These are phyloP conservation scores for Drosophila sulfurigaster DNA, from an alignment of 1,140 invertebrate genomes.

Conservation along the genomic window DNA sequence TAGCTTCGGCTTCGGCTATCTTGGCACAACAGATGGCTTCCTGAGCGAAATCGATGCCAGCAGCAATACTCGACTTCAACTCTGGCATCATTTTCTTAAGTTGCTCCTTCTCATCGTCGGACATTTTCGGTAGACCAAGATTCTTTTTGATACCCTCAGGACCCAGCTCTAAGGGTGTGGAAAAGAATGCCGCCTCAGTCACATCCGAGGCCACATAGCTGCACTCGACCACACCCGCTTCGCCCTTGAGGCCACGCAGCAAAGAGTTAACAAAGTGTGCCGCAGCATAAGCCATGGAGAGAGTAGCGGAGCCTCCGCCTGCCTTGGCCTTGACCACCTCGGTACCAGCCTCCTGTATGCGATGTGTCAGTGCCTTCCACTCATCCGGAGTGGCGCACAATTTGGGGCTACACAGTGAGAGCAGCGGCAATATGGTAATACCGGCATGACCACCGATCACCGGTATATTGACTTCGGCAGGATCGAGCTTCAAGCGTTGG, in stretches of 20 bases:
- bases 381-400: constrained; percentile 89
- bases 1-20: background rate
- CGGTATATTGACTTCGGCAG: constrained; percentile 92
- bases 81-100: constrained; percentile 95
- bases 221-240: constrained; percentile 95
- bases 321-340: constrained; percentile 99
- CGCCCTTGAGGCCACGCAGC: constrained; percentile 92
- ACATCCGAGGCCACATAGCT: constrained; percentile 95
- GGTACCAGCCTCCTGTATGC: constrained; percentile 98
- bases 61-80: constrained; percentile 95
- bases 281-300: constrained; percentile 99
- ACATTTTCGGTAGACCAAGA: constrained; percentile 95
- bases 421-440: constrained; percentile 97
- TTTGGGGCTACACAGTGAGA: constrained; percentile 94
- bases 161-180: constrained; percentile 95
- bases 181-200: constrained; percentile 95
- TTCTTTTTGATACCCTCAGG: constrained; percentile 96
- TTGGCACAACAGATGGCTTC: background rate
- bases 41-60: constrained; percentile 93
- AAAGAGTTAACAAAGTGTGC: constrained; percentile 94
- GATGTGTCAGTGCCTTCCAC: constrained; percentile 90
- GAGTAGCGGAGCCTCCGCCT: constrained; percentile 97
- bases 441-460: constrained; percentile 99
- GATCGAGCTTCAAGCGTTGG: constrained; percentile 91
- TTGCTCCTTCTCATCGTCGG: constrained; percentile 92